A percentile compares a stretch with the other conserved stretches of the same genome.
These are phyloP conservation scores for Melanaphis sacchari DNA, from an alignment of 1,140 invertebrate genomes.

Conservation along the genomic window DNA sequence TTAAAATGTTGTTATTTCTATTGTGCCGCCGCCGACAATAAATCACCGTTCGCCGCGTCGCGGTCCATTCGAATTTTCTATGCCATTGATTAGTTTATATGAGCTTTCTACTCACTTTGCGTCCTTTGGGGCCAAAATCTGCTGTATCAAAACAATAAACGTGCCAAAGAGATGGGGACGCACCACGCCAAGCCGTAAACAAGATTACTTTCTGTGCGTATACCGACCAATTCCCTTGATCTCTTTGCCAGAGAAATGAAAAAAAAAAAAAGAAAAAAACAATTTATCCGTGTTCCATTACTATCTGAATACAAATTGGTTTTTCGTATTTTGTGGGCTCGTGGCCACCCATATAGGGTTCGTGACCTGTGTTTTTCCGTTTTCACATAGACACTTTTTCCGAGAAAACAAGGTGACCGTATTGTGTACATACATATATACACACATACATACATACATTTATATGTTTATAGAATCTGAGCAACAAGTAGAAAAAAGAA, in stretches of 20 bases:
- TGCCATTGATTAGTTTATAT: slow-evolving; percentile 33
- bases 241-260: slow-evolving; percentile 28
- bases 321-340: slow-evolving; percentile 32
- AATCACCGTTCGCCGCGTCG: neutral
- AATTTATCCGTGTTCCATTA: slow-evolving; percentile 53
- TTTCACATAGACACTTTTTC: neutral
- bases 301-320: slow-evolving; percentile 54
- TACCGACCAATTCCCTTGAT: slow-evolving; percentile 50
- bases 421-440: neutral
- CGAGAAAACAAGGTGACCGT: neutral
- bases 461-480: neutral
- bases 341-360: neutral
- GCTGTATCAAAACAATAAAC: slow-evolving; percentile 51
- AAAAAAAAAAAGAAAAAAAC: slow-evolving; percentile 29
- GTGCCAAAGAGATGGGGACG: slow-evolving; percentile 41
- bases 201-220: slow-evolving; percentile 46
- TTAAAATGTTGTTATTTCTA: slow-evolving; percentile 21
- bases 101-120: neutral
- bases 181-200: neutral
- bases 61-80: slow-evolving; percentile 34
- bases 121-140: slow-evolving; percentile 32
- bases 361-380: neutral
- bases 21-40: neutral
- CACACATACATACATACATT: neutral
- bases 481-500: slow-evolving; percentile 46